Percentiles rank a stretch among this genome's conserved stretches.
phyloP scores from a whole-genome alignment of 2,113 vertebrate genomes.

The Triplophysa siluroides region DNA sequence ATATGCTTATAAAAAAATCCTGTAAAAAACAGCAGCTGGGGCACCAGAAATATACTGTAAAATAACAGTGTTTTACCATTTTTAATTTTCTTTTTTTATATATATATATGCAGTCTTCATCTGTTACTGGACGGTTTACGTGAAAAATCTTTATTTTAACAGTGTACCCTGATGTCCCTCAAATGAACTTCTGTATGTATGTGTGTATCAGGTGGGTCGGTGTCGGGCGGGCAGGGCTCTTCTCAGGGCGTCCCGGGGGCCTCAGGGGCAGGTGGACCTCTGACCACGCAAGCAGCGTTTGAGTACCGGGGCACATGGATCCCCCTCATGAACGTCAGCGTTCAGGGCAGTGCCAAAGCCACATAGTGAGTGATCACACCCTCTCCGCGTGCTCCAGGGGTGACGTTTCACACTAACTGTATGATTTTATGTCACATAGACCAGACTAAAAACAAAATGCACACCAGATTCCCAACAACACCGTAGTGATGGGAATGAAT shows the following conservation, averaged over 20 bases:
- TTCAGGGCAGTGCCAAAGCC: conserved; percentile 96
- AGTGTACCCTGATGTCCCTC: too few relatives aligned
- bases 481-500: too few relatives aligned
- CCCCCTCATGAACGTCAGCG: conserved; percentile 90
- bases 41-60: too few relatives aligned
- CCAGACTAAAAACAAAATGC: too few relatives aligned
- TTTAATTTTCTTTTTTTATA: too few relatives aligned
- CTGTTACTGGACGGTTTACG: too few relatives aligned
- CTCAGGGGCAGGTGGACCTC: conserved; percentile 78
- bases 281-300: conserved; percentile 91
- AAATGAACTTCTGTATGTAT: background rate
- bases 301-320: conserved; percentile 99
- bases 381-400: background rate
- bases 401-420: background rate
- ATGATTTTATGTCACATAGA: background rate
- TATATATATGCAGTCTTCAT: too few relatives aligned
- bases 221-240: conserved; percentile 73
- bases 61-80: too few relatives aligned
- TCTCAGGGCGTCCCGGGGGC: conserved; percentile 80
- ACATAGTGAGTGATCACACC: conserved; percentile 87
- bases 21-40: too few relatives aligned
- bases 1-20: too few relatives aligned
- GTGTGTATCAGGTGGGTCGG: conserved; percentile 65
- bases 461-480: too few relatives aligned
- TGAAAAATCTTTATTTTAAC: too few relatives aligned